These are phyloP conservation scores for Ips typographus DNA, from an alignment of 1,140 invertebrate species.

Conservation along the genomic window DNA sequence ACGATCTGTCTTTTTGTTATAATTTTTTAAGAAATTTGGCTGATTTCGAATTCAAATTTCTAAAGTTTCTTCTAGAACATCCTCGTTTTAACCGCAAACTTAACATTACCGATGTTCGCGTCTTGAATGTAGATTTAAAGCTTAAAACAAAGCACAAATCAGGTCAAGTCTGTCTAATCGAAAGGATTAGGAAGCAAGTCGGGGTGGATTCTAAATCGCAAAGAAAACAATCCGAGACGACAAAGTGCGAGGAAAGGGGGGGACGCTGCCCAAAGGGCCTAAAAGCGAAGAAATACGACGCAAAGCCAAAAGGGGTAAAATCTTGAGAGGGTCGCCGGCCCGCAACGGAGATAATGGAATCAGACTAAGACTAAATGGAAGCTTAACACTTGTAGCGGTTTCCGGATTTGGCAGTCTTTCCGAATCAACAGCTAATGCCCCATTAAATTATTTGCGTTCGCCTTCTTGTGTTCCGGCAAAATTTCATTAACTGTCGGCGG, in stretches of 20 bases:
- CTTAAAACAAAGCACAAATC: background rate
- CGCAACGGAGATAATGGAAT: slow-evolving; percentile 34
- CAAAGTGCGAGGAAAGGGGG: background rate
- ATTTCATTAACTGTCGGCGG: slow-evolving; percentile 34
- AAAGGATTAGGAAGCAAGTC: slow-evolving; percentile 11
- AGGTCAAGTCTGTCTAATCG: slow-evolving; percentile 10
- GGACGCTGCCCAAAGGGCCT: slow-evolving; percentile 13
- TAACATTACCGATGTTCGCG: too few relatives aligned
- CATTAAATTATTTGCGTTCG: slow-evolving; percentile 38
- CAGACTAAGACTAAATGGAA: slow-evolving; percentile 37
- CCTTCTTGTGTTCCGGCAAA: slow-evolving; percentile 28
- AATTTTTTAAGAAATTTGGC: too few relatives aligned
- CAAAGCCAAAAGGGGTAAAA: slow-evolving; percentile 22
- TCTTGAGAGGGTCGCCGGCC: slow-evolving; percentile 19
- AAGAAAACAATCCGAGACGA: slow-evolving; percentile 25
- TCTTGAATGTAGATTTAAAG: background rate
- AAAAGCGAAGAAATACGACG: slow-evolving; percentile 23
- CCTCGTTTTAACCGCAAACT: too few relatives aligned
- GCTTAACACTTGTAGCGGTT: slow-evolving; percentile 39
- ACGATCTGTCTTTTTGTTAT: too few relatives aligned
- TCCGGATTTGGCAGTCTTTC: slow-evolving; percentile 27
- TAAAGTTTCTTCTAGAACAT: too few relatives aligned
- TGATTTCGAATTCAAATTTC: too few relatives aligned
- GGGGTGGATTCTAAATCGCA: slow-evolving; percentile 22
- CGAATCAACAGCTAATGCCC: slow-evolving; percentile 35